phyloP scores from a whole-genome alignment of 2,888 invertebrate genomes.

The Mythimna vitellina region DNA sequence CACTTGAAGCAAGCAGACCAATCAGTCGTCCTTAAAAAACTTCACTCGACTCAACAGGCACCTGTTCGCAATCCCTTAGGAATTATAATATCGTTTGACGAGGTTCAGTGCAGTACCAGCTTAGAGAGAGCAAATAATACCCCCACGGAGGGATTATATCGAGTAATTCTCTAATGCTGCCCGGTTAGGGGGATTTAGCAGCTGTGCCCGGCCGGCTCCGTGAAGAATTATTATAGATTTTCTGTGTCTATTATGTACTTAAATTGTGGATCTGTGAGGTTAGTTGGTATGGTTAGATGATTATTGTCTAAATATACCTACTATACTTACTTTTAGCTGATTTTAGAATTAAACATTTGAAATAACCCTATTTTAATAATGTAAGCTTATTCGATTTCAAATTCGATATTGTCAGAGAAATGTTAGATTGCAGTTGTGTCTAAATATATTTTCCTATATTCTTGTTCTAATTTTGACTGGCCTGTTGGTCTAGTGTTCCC shows the following conservation, averaged over 20 bases:
- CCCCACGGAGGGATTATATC: constrained; percentile 58
- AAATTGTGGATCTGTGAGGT: constrained; percentile 8
- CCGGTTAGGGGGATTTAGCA: constrained; percentile 58
- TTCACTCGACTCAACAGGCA: constrained; percentile 38
- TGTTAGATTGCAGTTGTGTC: too few species aligned
- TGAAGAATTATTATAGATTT: constrained; percentile 49
- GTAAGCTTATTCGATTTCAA: too few species aligned
- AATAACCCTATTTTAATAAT: too few species aligned
- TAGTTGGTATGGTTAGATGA: background rate
- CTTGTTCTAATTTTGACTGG: too few species aligned
- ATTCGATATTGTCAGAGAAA: too few species aligned
- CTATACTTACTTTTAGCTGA: background rate
- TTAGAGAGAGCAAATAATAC: constrained; percentile 59
- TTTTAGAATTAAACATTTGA: background rate
- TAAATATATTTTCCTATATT: too few species aligned
- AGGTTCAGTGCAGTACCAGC: constrained; percentile 37
- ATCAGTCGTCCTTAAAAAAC: background rate
- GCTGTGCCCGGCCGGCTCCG: constrained; percentile 46
- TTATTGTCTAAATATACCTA: background rate
- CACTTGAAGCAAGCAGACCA: background rate
- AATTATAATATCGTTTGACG: constrained; percentile 56
- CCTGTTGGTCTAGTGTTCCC: too few species aligned
- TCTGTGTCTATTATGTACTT: constrained; percentile 35
- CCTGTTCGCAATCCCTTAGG: constrained; percentile 34
- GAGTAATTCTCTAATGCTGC: constrained; percentile 64